Conservation (phyloP, 2,888 invertebrate species). For the Tenthredo distinguenda region DNA sequence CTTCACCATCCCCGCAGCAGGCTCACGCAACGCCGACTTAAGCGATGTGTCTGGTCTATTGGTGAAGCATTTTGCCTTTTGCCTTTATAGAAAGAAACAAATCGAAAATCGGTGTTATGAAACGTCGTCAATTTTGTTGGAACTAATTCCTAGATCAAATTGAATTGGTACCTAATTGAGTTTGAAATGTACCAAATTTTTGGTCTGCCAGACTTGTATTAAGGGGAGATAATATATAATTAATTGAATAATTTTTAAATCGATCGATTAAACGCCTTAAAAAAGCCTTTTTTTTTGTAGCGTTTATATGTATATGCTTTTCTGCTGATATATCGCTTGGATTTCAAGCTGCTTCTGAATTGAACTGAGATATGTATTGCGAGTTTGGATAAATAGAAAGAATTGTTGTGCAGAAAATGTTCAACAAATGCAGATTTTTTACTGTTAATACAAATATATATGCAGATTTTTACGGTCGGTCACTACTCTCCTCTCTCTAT, state of each 20-base stretch:
- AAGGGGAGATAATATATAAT: neutral
- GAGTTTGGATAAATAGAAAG: neutral
- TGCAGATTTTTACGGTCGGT: neutral
- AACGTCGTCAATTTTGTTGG: slow-evolving; percentile 8
- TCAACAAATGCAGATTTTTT: neutral
- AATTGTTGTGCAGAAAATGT: neutral
- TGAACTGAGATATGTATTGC: neutral
- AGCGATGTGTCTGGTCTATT: slow-evolving; percentile 52
- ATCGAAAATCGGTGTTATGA: slow-evolving; percentile 49
- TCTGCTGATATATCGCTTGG: slow-evolving; percentile 10
- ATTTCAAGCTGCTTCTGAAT: neutral
- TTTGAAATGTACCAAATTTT: neutral
- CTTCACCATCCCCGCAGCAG: slow-evolving; percentile 69
- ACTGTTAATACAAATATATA: neutral
- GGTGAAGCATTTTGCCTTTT: neutral
- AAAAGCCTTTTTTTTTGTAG: neutral
- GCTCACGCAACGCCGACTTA: slow-evolving; percentile 67
- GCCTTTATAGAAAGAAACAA: slow-evolving; percentile 45
- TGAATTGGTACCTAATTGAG: neutral
- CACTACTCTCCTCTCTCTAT: neutral
- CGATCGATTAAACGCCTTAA: slow-evolving; percentile 40
- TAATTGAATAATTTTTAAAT: neutral
- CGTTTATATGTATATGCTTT: neutral
- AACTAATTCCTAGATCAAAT: neutral
- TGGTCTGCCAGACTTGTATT: neutral